Percentiles rank a stretch among this genome's conserved stretches.
Conservation (phyloP, 2,797 vertebrate genomes). For the Danio kyathit region DNA sequence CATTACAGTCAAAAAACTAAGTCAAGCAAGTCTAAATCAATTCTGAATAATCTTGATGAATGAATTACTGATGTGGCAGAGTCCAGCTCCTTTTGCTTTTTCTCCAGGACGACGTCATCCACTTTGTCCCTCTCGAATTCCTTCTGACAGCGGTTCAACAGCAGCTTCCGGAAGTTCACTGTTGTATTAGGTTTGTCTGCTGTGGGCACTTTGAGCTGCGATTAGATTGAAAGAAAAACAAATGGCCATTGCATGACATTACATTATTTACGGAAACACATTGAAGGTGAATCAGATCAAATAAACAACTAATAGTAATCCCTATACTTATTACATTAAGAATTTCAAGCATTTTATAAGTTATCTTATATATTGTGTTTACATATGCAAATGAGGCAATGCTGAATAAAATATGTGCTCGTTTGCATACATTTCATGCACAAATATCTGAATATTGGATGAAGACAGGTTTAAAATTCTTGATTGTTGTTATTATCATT, state of each 20-base stretch:
- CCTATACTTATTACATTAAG: too few species aligned
- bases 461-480: too few species aligned
- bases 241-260: background rate
- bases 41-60: background rate
- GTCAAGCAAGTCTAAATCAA: background rate
- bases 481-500: too few species aligned
- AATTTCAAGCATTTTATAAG: too few species aligned
- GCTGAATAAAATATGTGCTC: too few species aligned
- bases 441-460: too few species aligned
- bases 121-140: conserved; percentile 98
- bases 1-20: background rate
- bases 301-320: too few species aligned
- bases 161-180: conserved; percentile 95
- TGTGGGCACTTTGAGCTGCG: conserved; percentile 94
- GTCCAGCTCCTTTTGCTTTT: conserved; percentile 96
- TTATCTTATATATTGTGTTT: too few species aligned
- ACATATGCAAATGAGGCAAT: too few species aligned
- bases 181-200: conserved; percentile 93
- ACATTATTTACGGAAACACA: too few species aligned
- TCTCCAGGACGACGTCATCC: conserved; percentile 96
- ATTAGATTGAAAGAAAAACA: background rate
- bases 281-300: too few species aligned
- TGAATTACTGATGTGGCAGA: conserved; percentile 84
- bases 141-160: conserved; percentile 97
- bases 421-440: too few species aligned